These are phyloP conservation scores for Drosophila suboccidentalis DNA, from an alignment of 2,888 invertebrate genomes.

Conservation along the genomic window DNA sequence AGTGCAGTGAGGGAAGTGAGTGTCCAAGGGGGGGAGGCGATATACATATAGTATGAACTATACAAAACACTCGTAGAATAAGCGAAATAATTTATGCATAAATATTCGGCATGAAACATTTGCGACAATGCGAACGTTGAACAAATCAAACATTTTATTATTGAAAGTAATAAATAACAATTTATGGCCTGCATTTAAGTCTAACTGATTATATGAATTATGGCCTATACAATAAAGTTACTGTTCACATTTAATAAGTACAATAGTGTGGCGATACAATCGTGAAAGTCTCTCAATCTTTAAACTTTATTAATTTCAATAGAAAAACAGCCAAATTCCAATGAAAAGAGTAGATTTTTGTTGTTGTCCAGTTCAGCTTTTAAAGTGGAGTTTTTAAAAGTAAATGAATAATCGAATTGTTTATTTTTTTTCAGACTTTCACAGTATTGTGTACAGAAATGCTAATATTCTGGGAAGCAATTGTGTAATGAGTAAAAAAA, in stretches of 20 bases:
- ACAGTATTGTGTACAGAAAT: no score
- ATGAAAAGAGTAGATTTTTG: no score
- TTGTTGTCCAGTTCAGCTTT: no score
- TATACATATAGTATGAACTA: constrained; percentile 1
- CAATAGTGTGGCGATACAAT: not conserved
- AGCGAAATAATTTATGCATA: constrained; percentile 33
- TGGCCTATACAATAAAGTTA: not conserved
- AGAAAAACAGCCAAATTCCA: no score
- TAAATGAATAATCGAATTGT: no score
- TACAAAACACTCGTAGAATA: not conserved
- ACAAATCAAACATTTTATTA: constrained; percentile 33
- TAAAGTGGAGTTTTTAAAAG: no score
- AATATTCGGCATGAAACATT: constrained; percentile 19
- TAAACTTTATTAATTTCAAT: not conserved
- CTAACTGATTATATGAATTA: not conserved
- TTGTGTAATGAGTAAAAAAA: no score
- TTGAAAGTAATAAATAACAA: constrained; percentile 50
- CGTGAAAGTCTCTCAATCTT: not conserved
- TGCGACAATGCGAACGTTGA: constrained; percentile 32
- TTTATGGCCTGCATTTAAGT: constrained; percentile 33
- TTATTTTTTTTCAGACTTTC: no score
- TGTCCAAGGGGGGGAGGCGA: not conserved
- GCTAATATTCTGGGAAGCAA: no score
- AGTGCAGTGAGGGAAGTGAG: not conserved
- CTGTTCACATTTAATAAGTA: not conserved